These are phyloP conservation scores for Polyergus mexicanus DNA, from an alignment of 1,140 invertebrate genomes.

Conservation along the genomic window DNA sequence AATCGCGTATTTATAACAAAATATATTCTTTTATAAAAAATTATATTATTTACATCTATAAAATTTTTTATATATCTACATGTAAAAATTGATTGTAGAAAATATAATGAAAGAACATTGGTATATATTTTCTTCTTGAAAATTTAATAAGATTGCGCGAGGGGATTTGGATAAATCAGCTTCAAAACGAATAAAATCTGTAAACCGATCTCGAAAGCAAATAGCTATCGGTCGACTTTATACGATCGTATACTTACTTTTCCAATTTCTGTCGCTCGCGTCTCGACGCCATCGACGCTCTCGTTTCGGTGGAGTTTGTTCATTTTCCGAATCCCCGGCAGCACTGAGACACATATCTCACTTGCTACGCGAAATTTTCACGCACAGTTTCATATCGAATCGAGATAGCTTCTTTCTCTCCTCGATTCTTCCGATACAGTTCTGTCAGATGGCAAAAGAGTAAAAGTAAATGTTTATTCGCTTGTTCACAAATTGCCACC, in stretches of 20 bases:
- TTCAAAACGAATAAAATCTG: conserved; percentile 12
- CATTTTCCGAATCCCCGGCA: conserved; percentile 22
- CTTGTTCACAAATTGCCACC: neutral
- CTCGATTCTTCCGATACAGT: neutral
- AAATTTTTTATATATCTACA: no score
- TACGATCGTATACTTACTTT: conserved; percentile 47
- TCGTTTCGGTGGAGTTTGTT: conserved; percentile 29
- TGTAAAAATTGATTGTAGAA: neutral
- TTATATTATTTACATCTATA: neutral
- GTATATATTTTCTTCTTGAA: neutral
- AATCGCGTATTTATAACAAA: neutral
- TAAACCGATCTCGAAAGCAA: conserved; percentile 8
- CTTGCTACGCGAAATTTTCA: conserved; percentile 22
- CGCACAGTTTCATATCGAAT: conserved; percentile 1
- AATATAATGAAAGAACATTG: neutral
- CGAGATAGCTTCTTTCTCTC: neutral
- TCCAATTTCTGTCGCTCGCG: conserved; percentile 31
- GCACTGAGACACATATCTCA: neutral
- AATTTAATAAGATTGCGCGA: neutral
- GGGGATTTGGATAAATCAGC: conserved; percentile 4
- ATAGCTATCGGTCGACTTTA: conserved; percentile 30
- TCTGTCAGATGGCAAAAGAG: neutral
- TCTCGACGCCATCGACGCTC: conserved; percentile 39
- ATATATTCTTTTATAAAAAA: neutral
- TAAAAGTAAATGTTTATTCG: conserved; percentile 33